Base-by-base conservation (phyloP, 2,113 vertebrate genomes). In the Xerus inauris region DNA sequence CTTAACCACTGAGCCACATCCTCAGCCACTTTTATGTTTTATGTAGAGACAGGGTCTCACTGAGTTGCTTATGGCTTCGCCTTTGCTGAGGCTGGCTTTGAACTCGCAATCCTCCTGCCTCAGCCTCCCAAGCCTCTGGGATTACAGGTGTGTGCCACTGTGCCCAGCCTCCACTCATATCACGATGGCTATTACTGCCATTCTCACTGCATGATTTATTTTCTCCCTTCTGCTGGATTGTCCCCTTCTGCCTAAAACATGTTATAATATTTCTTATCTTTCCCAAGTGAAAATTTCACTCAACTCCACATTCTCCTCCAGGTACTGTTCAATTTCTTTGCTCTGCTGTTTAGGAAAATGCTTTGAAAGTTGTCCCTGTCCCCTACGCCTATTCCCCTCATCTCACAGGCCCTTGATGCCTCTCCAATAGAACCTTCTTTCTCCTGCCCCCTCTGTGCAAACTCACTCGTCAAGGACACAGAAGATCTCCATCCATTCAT, bases 131-230 rank as follows among this genome's bases (percentile, higher is more conserved):
- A 59, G 57, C 4, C 22, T 2, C 57, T 59, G 22, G 22, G 32
- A 24, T 59, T 40, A 16, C 22, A 59, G 17, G 57, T 0, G 22
- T 59, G 57, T 3, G 8, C 57, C 57, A 59, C 57, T 6, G 7
- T 8, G 24, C 6, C 22, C 19, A 6, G 30, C 62, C 51, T 22
- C 57, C 9, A 49, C 11, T 64, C 3, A 0, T 2, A 1, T 38
- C 40, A 24, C 30, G 38, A 40, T 47, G 71, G 24, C 54, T 19
- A 22, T 16, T 12, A 38, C 64, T 40, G 16, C 54, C n/a, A 26
- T 32, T 30, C 32, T 38, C 40, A 24, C 28, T 42, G 5, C 4
- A 14, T 26, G 81, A 22, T 73, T 40, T 17, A 42, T 42, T 24
- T 86, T 82, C 40, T 65, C 49, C 13, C 51, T 59, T 73, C 24